Evolutionary conservation across 2,797 vertebrate species (phyloP), one percentile per base, ranked within the genome.

Genomic region (Lagocephalus sceleratus): DNA sequence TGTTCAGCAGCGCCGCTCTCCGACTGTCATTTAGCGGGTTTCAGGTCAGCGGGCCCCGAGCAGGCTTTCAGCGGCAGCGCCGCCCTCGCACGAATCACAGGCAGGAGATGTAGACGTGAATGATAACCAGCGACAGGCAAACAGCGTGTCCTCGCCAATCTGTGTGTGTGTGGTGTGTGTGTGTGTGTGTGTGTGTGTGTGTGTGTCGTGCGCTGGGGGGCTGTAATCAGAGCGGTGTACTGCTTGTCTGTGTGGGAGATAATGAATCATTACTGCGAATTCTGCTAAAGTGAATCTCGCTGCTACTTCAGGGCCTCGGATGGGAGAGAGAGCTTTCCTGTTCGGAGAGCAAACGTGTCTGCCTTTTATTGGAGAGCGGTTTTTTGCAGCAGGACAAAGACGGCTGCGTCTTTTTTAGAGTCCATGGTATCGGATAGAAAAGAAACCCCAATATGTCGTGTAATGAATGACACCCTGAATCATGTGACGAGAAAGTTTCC

Each of bases 1-100:
- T 63, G 56, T 68, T 77, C 62, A 56, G 39, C 57, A 19, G 66
- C 59, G 63, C 23, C 54, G 6, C 61, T 71, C 65, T 50, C 60
- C 56, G 45, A 68, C 68, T 78, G 78, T 82, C 74, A 82, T 85
- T 84, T 75, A 62, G 68, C 67, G 66, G 57, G 74, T 86, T 72
- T 76, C 81, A 63, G 83, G 80, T 83, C 80, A 82, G 60, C 62
- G 69, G 62, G 60, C 61, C 73, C 61, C 51, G 49, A 79, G 73
- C 75, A 64, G 75, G 80, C 74, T 82, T 76, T 81, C 62, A 71
- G 62, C 62, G 17, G 44, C 17, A 22, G n/a, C 7, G 2, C 16
- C 32, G 15, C 53, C 56, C 57, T 66, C 56, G 29, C 56, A 77
- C 76, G 77, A 81, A 81, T 81, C 66, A 76, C 64, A 66, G 51